Evolutionary conservation across 2,797 vertebrate genomes (phyloP).

Genomic region (Leptoclinus maculatus): DNA sequence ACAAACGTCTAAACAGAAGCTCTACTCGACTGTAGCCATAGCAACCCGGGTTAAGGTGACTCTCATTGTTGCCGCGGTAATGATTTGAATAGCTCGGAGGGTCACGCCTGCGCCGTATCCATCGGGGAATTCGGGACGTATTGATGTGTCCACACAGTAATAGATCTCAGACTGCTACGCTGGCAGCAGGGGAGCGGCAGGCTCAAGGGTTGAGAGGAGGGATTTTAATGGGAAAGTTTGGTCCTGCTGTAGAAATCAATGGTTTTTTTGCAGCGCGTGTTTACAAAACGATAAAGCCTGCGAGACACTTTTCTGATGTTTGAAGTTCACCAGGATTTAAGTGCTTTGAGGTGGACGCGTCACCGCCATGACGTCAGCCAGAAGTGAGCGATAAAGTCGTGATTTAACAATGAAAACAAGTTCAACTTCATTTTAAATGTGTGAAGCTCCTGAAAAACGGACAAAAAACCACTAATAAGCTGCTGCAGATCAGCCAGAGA

Average conservation of each 20-base stretch:
- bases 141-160: conserved; percentile 51
- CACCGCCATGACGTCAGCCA: not conserved
- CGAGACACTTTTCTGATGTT: not conserved
- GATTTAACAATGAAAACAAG: too few species aligned
- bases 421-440: too few species aligned
- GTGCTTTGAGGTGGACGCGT: not conserved
- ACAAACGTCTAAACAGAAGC: conserved; percentile 8
- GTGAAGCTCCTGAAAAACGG: not conserved
- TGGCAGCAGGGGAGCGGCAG: not conserved
- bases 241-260: conserved; percentile 12
- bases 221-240: conserved; percentile 47
- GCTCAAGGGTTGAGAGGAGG: conserved; percentile 18
- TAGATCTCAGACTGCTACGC: conserved; percentile 23
- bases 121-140: conserved; percentile 34
- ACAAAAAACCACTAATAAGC: not conserved
- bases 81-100: conserved; percentile 50
- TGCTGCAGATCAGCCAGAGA: not conserved
- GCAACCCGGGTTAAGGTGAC: conserved; percentile 65
- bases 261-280: not conserved
- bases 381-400: not conserved
- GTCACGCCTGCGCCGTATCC: conserved; percentile 40
- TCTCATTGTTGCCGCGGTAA: conserved; percentile 50
- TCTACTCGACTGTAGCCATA: conserved; percentile 61
- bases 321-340: not conserved
- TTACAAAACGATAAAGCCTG: not conserved